Percentiles rank a stretch among this genome's conserved stretches.
Conservation (phyloP, 2,113 vertebrate genomes). For the Oncorhynchus tshawytscha region DNA sequence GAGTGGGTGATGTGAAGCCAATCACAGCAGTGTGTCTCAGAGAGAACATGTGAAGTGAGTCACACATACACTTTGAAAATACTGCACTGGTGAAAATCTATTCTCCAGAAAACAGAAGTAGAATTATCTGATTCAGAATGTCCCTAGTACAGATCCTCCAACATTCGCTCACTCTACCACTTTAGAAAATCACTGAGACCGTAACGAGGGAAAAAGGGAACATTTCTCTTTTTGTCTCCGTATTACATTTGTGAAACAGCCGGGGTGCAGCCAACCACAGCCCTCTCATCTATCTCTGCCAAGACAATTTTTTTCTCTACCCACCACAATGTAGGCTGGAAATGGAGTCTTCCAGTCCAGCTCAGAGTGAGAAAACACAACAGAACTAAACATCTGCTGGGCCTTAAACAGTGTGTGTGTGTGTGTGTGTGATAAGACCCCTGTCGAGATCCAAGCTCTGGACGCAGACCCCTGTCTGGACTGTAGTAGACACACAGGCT, state of each 20-base stretch:
- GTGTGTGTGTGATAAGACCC: slow-evolving; percentile 9
- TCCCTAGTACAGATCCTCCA: background rate
- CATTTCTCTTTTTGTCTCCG: slow-evolving; percentile 19
- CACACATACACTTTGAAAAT: slow-evolving; percentile 21
- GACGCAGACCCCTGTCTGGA: too few species aligned
- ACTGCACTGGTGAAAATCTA: background rate
- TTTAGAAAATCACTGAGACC: slow-evolving; percentile 18
- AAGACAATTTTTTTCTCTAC: slow-evolving; percentile 60
- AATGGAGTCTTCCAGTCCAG: slow-evolving; percentile 31
- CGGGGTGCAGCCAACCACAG: slow-evolving; percentile 58
- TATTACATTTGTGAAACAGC: slow-evolving; percentile 63
- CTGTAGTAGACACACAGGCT: background rate
- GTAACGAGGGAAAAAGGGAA: slow-evolving; percentile 16
- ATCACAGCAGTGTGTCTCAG: slow-evolving; percentile 37
- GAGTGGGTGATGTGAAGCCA: slow-evolving; percentile 48
- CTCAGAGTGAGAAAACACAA: slow-evolving; percentile 32
- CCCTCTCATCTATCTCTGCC: slow-evolving; percentile 59
- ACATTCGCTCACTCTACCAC: slow-evolving; percentile 18
- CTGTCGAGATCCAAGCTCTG: background rate
- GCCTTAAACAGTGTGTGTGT: slow-evolving; percentile 25
- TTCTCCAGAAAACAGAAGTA: background rate
- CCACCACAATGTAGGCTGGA: slow-evolving; percentile 42
- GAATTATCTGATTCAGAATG: too few species aligned
- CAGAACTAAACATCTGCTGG: slow-evolving; percentile 46
- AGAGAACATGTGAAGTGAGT: slow-evolving; percentile 49